Conservation (phyloP, 1,140 invertebrate genomes). For the Holcopasites calliopsidis region DNA sequence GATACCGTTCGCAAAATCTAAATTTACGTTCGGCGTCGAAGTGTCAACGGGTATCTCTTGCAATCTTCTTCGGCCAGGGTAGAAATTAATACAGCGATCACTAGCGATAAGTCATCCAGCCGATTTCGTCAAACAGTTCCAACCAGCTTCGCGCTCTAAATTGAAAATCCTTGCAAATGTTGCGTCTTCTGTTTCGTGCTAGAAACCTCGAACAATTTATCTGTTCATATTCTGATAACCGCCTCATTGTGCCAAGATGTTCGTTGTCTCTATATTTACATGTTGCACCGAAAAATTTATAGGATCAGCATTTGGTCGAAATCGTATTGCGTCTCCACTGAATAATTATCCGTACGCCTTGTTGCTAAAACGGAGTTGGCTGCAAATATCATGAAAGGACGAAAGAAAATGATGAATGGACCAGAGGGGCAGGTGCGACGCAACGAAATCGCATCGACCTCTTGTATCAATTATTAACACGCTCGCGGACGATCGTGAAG, state of each 20-base stretch:
- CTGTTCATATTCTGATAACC: neutral
- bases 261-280: neutral
- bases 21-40: neutral
- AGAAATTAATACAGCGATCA: neutral
- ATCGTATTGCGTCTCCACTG: no score
- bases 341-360: no score
- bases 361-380: neutral
- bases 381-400: neutral
- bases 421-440: no score
- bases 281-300: neutral
- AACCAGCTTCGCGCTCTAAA: no score
- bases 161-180: no score
- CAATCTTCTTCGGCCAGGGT: neutral
- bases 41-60: neutral
- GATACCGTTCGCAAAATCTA: neutral
- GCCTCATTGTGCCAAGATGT: neutral
- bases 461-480: neutral
- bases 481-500: slow-evolving; percentile 1
- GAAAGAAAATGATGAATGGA: neutral
- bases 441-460: neutral
- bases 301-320: slow-evolving; percentile 6
- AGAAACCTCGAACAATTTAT: neutral
- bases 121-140: neutral
- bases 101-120: no score
- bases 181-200: neutral